Percentiles rank a stretch among this genome's conserved stretches.
Evolutionary conservation across 2,797 vertebrate genomes (phyloP).

Genomic region (Borostomias antarcticus): DNA sequence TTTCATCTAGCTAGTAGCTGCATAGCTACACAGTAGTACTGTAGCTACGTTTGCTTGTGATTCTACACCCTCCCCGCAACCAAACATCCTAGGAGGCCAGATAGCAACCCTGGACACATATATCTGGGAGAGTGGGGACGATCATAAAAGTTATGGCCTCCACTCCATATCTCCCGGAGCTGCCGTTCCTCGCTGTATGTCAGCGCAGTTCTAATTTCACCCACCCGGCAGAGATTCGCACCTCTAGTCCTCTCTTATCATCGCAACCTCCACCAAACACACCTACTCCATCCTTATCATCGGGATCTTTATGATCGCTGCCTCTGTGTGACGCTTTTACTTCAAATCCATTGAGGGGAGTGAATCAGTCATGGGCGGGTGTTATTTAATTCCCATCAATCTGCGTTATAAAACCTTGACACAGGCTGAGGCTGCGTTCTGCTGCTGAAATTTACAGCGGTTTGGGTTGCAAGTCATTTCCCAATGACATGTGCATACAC

Average conservation of each 20-base stretch:
- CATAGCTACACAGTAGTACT: too few species aligned
- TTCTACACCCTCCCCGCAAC: too few species aligned
- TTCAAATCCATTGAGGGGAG: slow-evolving; percentile 64
- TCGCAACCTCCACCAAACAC: too few species aligned
- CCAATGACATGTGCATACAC: slow-evolving; percentile 35
- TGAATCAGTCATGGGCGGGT: slow-evolving; percentile 59
- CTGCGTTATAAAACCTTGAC: slow-evolving; percentile 72
- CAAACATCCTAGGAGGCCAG: too few species aligned
- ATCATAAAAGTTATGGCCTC: too few species aligned
- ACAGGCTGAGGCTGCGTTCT: slow-evolving; percentile 40
- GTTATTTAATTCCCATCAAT: slow-evolving; percentile 73
- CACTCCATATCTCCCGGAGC: too few species aligned
- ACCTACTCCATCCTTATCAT: slow-evolving; percentile 56
- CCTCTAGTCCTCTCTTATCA: too few species aligned
- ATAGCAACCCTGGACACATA: too few species aligned
- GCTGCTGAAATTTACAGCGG: slow-evolving; percentile 67
- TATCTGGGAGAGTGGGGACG: too few species aligned
- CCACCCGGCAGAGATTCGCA: slow-evolving; percentile 44
- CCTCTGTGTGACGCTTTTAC: slow-evolving; percentile 47
- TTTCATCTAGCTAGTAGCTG: too few species aligned
- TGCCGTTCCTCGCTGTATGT: too few species aligned
- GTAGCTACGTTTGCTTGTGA: too few species aligned
- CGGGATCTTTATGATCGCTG: slow-evolving; percentile 53
- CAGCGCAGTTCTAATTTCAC: slow-evolving; percentile 45
- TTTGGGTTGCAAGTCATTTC: slow-evolving; percentile 65